These are phyloP conservation scores for Nemurella pictetii DNA, from an alignment of 2,888 invertebrate genomes.

Conservation along the genomic window DNA sequence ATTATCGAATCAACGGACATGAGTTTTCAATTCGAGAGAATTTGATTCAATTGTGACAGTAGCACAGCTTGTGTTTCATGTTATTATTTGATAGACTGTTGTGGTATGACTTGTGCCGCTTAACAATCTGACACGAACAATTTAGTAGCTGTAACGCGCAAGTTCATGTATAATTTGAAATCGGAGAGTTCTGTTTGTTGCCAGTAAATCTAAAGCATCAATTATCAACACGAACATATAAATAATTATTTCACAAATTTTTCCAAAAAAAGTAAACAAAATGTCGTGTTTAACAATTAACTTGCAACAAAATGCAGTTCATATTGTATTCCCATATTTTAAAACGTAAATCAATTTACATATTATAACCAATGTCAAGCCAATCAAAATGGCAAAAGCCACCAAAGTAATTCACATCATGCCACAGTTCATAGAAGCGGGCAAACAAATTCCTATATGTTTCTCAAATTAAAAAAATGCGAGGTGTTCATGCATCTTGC, in stretches of 20 bases:
- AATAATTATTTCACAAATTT: not conserved
- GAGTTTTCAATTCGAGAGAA: not conserved
- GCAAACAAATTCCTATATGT: not conserved
- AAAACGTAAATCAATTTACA: not conserved
- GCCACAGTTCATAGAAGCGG: not conserved
- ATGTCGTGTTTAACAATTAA: not conserved
- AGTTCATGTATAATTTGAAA: not conserved
- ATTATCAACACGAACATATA: not conserved
- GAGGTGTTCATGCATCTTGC: too few relatives aligned
- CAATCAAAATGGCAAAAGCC: not conserved
- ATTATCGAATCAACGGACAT: not conserved
- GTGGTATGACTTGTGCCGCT: not conserved
- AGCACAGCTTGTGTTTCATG: not conserved
- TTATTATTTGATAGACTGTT: not conserved
- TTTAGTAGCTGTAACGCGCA: not conserved
- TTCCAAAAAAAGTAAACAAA: not conserved
- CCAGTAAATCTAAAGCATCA: not conserved
- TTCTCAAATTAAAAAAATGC: not conserved
- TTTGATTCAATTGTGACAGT: not conserved
- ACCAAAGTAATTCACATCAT: not conserved
- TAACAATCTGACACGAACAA: not conserved
- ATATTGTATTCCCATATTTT: not conserved
- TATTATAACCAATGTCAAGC: not conserved
- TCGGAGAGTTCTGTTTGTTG: not conserved
- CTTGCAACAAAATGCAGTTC: not conserved